A percentile compares a stretch with the other conserved stretches of the same genome.
Evolutionary conservation across 2,113 vertebrate species (phyloP).

Genomic region (Pyxicephalus adspersus): DNA sequence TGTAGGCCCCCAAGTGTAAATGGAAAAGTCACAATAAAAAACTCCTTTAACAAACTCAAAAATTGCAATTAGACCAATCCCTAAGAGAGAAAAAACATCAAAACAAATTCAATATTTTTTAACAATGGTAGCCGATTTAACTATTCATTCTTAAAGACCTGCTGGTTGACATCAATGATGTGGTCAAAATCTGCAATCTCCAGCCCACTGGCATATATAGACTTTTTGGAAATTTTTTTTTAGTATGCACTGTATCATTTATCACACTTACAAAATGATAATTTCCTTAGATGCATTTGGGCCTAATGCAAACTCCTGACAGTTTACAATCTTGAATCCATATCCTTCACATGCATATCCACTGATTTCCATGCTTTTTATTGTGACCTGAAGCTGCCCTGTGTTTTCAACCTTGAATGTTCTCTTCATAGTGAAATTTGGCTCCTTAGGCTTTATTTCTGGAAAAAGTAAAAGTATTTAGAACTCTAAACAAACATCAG

Average conservation of each 20-base stretch:
- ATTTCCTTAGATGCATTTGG: slow-evolving; percentile 95
- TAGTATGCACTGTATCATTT: not conserved
- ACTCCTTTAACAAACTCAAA: too few species aligned
- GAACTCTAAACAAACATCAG: not conserved
- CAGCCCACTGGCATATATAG: not conserved
- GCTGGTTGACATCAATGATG: too few species aligned
- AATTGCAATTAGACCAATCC: too few species aligned
- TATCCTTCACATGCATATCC: slow-evolving; percentile 93
- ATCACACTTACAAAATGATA: slow-evolving; percentile 87
- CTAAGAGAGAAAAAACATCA: too few species aligned
- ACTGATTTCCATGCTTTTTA: slow-evolving; percentile 89
- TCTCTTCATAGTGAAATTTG: slow-evolving; percentile 91
- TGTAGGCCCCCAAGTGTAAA: too few species aligned
- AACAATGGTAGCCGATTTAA: too few species aligned
- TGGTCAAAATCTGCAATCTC: too few species aligned
- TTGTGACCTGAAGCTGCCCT: slow-evolving; percentile 86
- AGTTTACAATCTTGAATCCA: slow-evolving; percentile 97
- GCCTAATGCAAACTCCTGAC: slow-evolving; percentile 92
- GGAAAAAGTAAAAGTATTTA: slow-evolving; percentile 57
- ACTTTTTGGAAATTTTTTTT: not conserved
- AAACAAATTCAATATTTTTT: too few species aligned
- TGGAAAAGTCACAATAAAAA: too few species aligned
- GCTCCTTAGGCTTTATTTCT: slow-evolving; percentile 90
- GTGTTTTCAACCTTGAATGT: slow-evolving; percentile 94
- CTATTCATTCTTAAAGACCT: too few species aligned